Evolutionary conservation across 2,797 vertebrate genomes (phyloP).

Genomic region (Propithecus perrieri): DNA sequence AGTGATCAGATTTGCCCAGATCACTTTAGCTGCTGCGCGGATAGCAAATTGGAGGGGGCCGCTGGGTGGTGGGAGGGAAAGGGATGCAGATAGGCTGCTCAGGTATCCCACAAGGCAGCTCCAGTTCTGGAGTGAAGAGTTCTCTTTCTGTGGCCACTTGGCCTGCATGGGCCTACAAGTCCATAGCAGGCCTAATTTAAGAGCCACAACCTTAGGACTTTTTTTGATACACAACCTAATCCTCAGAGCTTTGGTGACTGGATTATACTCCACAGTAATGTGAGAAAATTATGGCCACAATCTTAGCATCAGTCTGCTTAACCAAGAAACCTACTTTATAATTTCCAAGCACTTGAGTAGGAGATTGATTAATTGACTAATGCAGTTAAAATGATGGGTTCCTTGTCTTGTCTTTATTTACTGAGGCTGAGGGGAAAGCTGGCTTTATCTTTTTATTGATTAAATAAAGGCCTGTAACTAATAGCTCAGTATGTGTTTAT

Average conservation of each 20-base stretch:
- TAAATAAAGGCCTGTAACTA: background rate
- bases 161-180: background rate
- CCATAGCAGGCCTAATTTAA: background rate
- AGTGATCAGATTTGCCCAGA: background rate
- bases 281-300: background rate
- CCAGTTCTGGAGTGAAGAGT: background rate
- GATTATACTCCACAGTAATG: background rate
- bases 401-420: background rate
- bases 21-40: background rate
- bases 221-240: background rate
- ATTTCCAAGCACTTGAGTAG: constrained; percentile 68
- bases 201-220: background rate
- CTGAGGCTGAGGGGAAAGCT: constrained; percentile 14
- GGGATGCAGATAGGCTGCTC: background rate
- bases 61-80: background rate
- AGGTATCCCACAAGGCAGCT: background rate
- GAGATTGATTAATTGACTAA: constrained; percentile 70
- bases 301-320: constrained; percentile 30
- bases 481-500: background rate
- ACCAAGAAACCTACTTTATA: constrained; percentile 59
- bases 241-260: background rate
- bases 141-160: background rate
- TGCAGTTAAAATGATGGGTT: background rate
- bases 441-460: constrained; percentile 43
- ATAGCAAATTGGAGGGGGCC: background rate